These are phyloP conservation scores for Tupiocoris notatus DNA, from an alignment of 2,888 invertebrate genomes.

Conservation along the genomic window DNA sequence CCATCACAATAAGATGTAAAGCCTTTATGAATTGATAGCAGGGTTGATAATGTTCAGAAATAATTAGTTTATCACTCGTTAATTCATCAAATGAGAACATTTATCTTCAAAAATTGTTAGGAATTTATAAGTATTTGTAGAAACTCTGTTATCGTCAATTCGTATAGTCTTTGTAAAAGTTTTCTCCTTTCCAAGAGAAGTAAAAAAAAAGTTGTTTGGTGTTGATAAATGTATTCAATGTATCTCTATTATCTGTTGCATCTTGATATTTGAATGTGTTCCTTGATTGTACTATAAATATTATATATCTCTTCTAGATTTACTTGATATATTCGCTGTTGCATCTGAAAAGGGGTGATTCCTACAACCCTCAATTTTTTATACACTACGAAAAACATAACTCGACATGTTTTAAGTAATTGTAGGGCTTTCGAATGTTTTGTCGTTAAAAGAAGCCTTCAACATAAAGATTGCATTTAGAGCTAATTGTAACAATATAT, in stretches of 20 bases:
- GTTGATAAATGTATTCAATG: conserved; percentile 5
- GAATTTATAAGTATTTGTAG: conserved; percentile 17
- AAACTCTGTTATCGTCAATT: conserved; percentile 28
- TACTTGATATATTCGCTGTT: not conserved
- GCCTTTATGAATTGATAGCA: conserved; percentile 42
- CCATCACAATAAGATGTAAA: conserved; percentile 28
- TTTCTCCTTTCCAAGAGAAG: not conserved
- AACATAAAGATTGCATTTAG: conserved; percentile 43
- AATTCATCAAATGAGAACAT: conserved; percentile 33
- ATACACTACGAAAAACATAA: conserved; percentile 23
- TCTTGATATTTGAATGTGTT: conserved; percentile 33
- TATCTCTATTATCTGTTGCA: conserved; percentile 10
- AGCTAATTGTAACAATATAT: conserved; percentile 32
- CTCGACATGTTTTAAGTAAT: conserved; percentile 8
- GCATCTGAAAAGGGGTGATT: not conserved
- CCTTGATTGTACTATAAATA: conserved; percentile 1
- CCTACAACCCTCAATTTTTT: conserved; percentile 10
- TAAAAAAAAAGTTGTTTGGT: not conserved
- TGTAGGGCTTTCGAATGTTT: conserved; percentile 32
- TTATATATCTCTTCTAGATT: conserved; percentile 2
- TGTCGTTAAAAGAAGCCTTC: conserved; percentile 37
- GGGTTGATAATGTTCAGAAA: conserved; percentile 41
- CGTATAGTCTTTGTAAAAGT: conserved; percentile 13
- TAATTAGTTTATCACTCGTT: conserved; percentile 36
- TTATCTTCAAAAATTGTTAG: conserved; percentile 14